A percentile compares a stretch with the other conserved stretches of the same genome.
phyloP scores from a whole-genome alignment of 2,113 vertebrate genomes.

The Paralichthys olivaceus region DNA sequence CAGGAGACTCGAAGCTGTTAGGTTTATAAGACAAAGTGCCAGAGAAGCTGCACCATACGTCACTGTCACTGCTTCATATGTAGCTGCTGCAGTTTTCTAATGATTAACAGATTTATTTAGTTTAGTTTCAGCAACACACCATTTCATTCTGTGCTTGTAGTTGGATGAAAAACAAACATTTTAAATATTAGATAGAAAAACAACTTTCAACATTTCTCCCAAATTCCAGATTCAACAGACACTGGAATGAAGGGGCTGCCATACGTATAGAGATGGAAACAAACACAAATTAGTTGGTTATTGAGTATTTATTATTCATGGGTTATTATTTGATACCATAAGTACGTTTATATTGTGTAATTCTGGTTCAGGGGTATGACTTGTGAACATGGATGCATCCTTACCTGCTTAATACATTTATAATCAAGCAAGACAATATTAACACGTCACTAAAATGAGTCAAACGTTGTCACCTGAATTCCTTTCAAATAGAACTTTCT shows the following conservation, averaged over 20 bases:
- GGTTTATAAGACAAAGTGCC: not conserved
- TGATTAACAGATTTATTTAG: not conserved
- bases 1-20: not conserved
- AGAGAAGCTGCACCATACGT: not conserved
- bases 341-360: not conserved
- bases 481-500: not conserved
- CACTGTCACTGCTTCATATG: not conserved
- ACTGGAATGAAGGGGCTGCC: no score
- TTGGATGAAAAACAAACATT: no score
- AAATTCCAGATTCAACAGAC: no score
- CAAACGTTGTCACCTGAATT: conserved; percentile 1
- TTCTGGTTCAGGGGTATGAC: not conserved
- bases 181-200: no score
- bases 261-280: no score
- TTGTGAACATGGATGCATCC: not conserved
- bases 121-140: no score
- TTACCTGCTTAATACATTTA: not conserved
- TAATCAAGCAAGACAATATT: not conserved
- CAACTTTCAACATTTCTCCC: no score
- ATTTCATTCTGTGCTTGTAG: not conserved
- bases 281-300: not conserved
- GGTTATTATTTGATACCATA: not conserved
- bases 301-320: not conserved
- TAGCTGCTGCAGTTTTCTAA: not conserved
- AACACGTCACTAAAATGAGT: not conserved